Evolutionary conservation across 2,797 vertebrate genomes (phyloP).

Genomic region (Distichodus sexfasciatus): DNA sequence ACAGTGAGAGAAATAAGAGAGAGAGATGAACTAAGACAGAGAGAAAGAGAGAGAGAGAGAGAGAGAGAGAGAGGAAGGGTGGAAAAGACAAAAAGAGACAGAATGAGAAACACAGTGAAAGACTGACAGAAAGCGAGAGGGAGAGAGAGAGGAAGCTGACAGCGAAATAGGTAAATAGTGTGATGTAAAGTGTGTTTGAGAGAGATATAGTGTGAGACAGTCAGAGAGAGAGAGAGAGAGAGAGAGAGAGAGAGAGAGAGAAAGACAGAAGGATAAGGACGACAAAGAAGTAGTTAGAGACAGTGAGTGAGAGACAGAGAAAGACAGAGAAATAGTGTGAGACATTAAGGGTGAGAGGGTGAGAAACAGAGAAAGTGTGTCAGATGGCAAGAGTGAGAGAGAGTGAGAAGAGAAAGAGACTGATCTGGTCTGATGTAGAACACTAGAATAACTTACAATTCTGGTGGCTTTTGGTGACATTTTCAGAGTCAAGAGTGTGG

Average conservation of each 20-base stretch:
- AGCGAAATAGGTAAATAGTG: no score
- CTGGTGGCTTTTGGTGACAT: slow-evolving; percentile 93
- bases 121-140: no score
- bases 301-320: background rate
- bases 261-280: no score
- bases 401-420: background rate
- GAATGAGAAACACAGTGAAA: background rate
- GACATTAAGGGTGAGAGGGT: background rate
- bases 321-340: background rate
- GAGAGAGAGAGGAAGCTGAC: no score
- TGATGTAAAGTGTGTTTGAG: background rate
- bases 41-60: background rate
- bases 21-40: no score
- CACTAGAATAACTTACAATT: slow-evolving; percentile 79
- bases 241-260: background rate
- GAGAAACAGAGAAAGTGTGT: background rate
- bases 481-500: slow-evolving; percentile 91
- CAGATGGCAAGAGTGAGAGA: background rate
- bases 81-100: no score
- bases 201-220: background rate
- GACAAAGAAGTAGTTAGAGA: background rate
- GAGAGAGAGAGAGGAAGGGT: background rate
- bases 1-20: no score
- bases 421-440: background rate
- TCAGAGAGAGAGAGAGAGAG: background rate